Base-by-base conservation (phyloP, 1,140 invertebrate genomes). In the Drosophila sp. region DNA sequence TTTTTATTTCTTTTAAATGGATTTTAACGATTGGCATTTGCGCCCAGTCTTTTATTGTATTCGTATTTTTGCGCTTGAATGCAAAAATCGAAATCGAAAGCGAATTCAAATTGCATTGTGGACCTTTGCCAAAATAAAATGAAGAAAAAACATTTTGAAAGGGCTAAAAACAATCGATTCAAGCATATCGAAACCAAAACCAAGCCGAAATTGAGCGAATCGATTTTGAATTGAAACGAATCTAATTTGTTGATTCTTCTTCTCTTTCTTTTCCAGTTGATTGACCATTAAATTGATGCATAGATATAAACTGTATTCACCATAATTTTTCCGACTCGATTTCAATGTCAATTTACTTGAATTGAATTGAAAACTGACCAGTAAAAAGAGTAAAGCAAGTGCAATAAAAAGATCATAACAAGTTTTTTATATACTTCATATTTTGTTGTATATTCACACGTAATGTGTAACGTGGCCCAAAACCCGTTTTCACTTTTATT, bases 401-500 rank as follows among this genome's bases (percentile, higher is more conserved):
- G 27, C 3, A 38, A 38, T 6, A 34, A 34, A 25, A 5, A 9
- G 45, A 7, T 6, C 40, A 46, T 45, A 25, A 46, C n/a, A n/a
- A 38, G 32, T 27, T 8, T 3, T 13, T 41, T 57, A 29, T 40
- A n/a, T n/a, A n/a, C n/a, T n/a, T n/a, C n/a, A n/a, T n/a, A n/a
- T 66, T 48, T 40, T 21, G 41, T 58, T 40, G 25, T 51, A n/a
- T 36, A 36, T 36, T 53, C 29, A 36, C 50, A 53, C 50, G 29
- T 36, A 36, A 53, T 50, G 27, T 32, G 27, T 29, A 32, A 32
- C 13, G 13, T 48, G 48, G 9, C 9, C 9, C 11, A 11, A 79
- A 89, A 89, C 84, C 61, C 45, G 86, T 89, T 90, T 90, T 87
- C 78, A 90, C 78, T 90, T 86, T 89, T 90, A 83, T 89, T 78